Base-by-base conservation (phyloP, 2,888 invertebrate genomes). In the Eupeodes luniger region DNA sequence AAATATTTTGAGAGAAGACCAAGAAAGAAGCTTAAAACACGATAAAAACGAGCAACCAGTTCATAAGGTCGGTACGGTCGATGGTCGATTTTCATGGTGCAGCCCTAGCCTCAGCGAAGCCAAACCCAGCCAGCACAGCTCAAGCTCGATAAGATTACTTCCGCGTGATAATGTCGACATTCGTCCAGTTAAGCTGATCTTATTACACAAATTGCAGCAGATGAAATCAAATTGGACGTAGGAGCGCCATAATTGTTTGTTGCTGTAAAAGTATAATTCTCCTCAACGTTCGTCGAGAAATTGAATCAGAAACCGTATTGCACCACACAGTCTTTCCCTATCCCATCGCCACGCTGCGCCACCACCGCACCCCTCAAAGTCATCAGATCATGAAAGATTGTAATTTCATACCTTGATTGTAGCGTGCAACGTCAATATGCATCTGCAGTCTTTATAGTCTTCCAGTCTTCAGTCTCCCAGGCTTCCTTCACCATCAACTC, bases 161-260 rank as follows among this genome's bases (percentile, higher is more conserved):
- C 88, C 88, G 88, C 78, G 81, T 88, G 88, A 88, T 88, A 88
- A 88, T 88, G 88, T 85, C 88, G 85, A 85, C 88, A 88, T 88
- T 88, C 88, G 88, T 85, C 85, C 88, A 81, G 81, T 85, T 85
- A 81, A 78, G 85, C 88, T 81, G 88, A 88, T 88, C 88, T 85
- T 85, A 88, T 88, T 88, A 88, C 88, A 88, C 88, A 88, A 88
- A 88, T 85, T 88, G 78, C 88, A 78, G 57, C 62, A 16, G 74
- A 77, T 78, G 77, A 69, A 61, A 74, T 55, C 64, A 81, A 87
- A 69, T 86, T 87, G 87, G 69, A 70, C 16, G 87, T 77, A 67
- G 84, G 81, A 81, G 84, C 81, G 85, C 78, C 87, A 47, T 66
- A 11, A 47, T 49, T 66, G 62, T n/a, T 62, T 36, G 66, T 7